Evolutionary conservation across 2,888 invertebrate species (phyloP).

Genomic region (Corbicula japonica): DNA sequence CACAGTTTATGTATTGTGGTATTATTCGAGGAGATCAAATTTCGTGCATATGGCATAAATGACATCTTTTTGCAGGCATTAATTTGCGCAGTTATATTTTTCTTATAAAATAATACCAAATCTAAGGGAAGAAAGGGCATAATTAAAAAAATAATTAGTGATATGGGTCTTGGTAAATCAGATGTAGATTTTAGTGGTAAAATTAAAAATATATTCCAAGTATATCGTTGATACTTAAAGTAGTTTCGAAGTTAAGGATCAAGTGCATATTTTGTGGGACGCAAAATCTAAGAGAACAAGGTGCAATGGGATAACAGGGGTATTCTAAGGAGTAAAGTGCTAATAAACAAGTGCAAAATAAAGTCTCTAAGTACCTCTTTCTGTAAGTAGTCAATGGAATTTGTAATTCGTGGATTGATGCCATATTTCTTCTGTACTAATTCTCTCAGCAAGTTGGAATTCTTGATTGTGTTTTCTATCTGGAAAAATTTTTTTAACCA

Average conservation of each 20-base stretch:
- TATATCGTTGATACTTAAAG: neutral
- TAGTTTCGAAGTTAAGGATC: neutral
- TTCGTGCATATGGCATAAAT: neutral
- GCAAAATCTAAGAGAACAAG: too few species aligned
- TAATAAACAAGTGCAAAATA: too few species aligned
- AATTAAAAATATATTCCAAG: neutral
- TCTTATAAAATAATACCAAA: neutral
- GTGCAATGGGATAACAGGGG: too few species aligned
- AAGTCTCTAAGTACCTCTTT: conserved; percentile 72
- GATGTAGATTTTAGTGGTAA: neutral
- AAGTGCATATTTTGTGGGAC: too few species aligned
- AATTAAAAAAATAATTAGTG: neutral
- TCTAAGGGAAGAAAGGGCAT: neutral
- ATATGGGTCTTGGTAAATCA: neutral
- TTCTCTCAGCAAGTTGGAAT: conserved; percentile 58
- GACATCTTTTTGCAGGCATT: neutral
- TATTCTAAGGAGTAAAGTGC: too few species aligned
- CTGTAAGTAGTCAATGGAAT: conserved; percentile 80
- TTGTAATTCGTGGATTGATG: conserved; percentile 64
- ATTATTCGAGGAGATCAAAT: neutral
- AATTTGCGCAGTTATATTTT: neutral
- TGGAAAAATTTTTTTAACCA: conserved; percentile 60
- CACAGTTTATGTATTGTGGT: neutral
- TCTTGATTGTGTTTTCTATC: conserved; percentile 74
- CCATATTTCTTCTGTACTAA: conserved; percentile 66